A percentile compares a stretch with the other conserved stretches of the same genome.
These are phyloP conservation scores for Tetheella fluctuosa DNA, from an alignment of 2,888 invertebrate genomes.

Conservation along the genomic window DNA sequence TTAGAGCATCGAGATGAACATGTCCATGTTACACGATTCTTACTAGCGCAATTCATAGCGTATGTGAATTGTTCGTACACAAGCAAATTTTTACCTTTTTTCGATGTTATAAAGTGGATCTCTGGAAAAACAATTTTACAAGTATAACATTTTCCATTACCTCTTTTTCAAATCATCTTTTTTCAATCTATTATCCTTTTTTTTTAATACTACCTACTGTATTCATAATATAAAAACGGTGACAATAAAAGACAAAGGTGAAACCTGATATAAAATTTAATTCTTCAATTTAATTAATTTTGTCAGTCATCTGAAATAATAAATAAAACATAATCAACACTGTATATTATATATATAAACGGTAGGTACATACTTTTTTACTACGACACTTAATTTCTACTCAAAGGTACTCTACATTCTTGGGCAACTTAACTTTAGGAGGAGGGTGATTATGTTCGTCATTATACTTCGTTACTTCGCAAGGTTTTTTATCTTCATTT, in stretches of 20 bases:
- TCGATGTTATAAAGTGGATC: constrained; percentile 70
- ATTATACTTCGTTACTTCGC: constrained; percentile 45
- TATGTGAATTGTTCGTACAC: constrained; percentile 67
- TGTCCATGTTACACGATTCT: constrained; percentile 55
- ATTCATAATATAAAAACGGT: background rate
- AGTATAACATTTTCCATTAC: constrained; percentile 9
- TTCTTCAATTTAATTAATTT: background rate
- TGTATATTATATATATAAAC: background rate
- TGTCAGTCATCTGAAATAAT: background rate
- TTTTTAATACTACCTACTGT: background rate
- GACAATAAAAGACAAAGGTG: background rate
- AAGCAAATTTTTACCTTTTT: constrained; percentile 62
- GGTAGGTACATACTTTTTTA: background rate
- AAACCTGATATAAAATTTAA: constrained; percentile 7
- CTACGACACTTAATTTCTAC: constrained; percentile 10
- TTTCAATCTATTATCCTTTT: no score
- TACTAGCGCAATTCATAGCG: constrained; percentile 60
- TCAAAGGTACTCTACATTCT: constrained; percentile 30
- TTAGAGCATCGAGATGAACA: constrained; percentile 72
- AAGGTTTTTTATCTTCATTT: constrained; percentile 44
- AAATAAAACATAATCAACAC: background rate
- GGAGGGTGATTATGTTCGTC: constrained; percentile 57
- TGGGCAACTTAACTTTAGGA: constrained; percentile 42
- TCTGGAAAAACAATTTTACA: constrained; percentile 51
- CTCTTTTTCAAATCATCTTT: no score